These are phyloP conservation scores for Cheilinus undulatus DNA, from an alignment of 2,113 vertebrate genomes.

Conservation along the genomic window DNA sequence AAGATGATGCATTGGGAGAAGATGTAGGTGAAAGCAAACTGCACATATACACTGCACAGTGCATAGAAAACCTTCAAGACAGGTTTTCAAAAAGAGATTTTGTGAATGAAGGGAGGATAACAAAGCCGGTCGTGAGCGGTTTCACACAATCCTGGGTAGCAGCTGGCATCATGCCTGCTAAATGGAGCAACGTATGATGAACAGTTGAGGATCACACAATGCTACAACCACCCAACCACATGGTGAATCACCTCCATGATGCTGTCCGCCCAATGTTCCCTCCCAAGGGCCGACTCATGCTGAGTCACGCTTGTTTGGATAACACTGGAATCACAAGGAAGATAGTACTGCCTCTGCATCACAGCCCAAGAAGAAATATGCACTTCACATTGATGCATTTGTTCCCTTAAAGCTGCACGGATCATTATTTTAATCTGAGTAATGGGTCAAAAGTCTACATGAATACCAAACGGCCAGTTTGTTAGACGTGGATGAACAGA, in stretches of 20 bases:
- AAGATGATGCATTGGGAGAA: constrained; percentile 9
- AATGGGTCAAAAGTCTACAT: not conserved
- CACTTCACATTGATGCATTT: not conserved
- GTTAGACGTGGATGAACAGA: not conserved
- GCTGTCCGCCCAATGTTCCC: constrained; percentile 26
- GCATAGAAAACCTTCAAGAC: not conserved
- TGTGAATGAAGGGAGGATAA: constrained; percentile 32
- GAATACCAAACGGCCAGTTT: not conserved
- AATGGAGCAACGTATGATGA: constrained; percentile 53
- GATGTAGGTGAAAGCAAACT: not conserved
- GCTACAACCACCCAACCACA: constrained; percentile 29
- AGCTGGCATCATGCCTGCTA: constrained; percentile 55
- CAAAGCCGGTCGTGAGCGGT: constrained; percentile 12
- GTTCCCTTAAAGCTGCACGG: not conserved
- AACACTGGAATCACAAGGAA: constrained; percentile 43
- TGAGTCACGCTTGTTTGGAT: constrained; percentile 47
- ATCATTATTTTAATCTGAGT: not conserved
- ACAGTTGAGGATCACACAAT: constrained; percentile 34
- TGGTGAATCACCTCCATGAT: constrained; percentile 45
- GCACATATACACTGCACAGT: not conserved
- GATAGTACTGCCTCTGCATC: not conserved
- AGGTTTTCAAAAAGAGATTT: constrained; percentile 24
- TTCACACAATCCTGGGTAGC: constrained; percentile 31
- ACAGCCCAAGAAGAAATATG: not conserved
- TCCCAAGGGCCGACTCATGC: constrained; percentile 39